Percentiles rank a stretch among this genome's conserved stretches.
Conservation (phyloP, 1,140 invertebrate species). For the Condylostylus longicornis region DNA sequence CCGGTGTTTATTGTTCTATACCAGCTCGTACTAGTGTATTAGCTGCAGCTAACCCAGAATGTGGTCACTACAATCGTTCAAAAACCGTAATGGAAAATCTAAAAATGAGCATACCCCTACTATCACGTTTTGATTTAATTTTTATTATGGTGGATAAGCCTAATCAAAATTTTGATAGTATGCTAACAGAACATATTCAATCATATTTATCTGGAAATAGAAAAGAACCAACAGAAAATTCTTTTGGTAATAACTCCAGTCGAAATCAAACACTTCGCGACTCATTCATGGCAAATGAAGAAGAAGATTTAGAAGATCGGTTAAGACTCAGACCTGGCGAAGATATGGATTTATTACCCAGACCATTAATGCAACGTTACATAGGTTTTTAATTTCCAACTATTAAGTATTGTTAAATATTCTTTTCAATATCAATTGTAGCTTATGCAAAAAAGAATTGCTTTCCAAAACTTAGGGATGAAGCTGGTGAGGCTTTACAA, state of each 20-base stretch:
- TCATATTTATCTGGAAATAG: slow-evolving; percentile 19
- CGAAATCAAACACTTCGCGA: slow-evolving; percentile 11
- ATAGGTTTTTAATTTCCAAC: slow-evolving; percentile 36
- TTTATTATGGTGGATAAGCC: slow-evolving; percentile 82
- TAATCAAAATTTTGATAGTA: slow-evolving; percentile 41
- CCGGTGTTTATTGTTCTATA: slow-evolving; percentile 62
- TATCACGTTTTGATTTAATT: slow-evolving; percentile 87
- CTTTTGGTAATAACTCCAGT: slow-evolving; percentile 11
- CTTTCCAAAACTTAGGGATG: slow-evolving; percentile 54
- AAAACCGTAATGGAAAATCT: slow-evolving; percentile 86
- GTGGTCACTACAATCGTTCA: slow-evolving; percentile 72
- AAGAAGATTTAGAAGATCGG: slow-evolving; percentile 36
- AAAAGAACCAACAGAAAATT: slow-evolving; percentile 14
- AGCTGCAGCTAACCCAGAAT: slow-evolving; percentile 81
- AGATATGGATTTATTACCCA: slow-evolving; percentile 54
- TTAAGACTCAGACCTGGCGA: slow-evolving; percentile 45
- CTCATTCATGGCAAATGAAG: slow-evolving; percentile 14
- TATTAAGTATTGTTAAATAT: background rate
- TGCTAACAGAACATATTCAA: slow-evolving; percentile 21
- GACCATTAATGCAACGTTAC: slow-evolving; percentile 69
- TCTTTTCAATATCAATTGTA: too few species aligned
- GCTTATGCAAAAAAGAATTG: slow-evolving; percentile 80
- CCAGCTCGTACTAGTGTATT: slow-evolving; percentile 70
- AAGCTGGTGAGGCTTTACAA: slow-evolving; percentile 54
- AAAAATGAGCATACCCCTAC: slow-evolving; percentile 64